Base-by-base conservation (phyloP, 2,888 invertebrate species). In the Smittia sp. region DNA sequence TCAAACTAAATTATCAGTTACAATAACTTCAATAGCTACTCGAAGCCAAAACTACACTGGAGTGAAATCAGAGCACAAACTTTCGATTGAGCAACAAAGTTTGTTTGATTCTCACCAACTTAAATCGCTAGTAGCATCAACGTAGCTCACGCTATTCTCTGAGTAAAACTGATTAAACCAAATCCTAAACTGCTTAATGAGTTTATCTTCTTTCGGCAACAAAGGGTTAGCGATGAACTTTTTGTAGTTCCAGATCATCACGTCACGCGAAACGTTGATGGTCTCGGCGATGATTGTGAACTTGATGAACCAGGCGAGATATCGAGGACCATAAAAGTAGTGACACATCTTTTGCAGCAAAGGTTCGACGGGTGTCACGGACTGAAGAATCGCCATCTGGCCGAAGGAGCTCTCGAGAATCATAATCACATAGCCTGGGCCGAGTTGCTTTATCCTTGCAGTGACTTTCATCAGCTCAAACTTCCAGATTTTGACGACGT, bases 131-230 rank as follows among this genome's bases (percentile, higher is more conserved):
- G 77, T 76, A 24, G 82, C 80, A 4, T 81, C 80, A 6, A 79
- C 77, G 76, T 84, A 85, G 1, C 80, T 80, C 15, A 85, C 86
- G 78, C 93, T 93, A 75, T 90, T 86, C 46, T 88, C 85, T 0
- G 90, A 88, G 79, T 94, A 96, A 80, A 96, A 96, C 80, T 96
- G 94, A 0, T 86, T 85, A 80, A 88, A 96, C 96, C 95, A 96
- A 15, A 85, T 83, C 0, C 95, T 84, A 80, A 90, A 93, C 0
- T 86, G 84, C n/a, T 87, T 85, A 1, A 96, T 88, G 0, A 87
- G 83, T 4, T 85, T 85, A 79, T 96, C 96, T 74, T 92, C 89
- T 75, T 87, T 87, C 0, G 92, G 89, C 75, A 93, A 85, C 0
- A 89, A 78, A 0, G 95, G 94, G 0, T 88, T 87, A 39, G 85